phyloP scores from a whole-genome alignment of 2,888 invertebrate species.

The Hirtodrosophila confusa region DNA sequence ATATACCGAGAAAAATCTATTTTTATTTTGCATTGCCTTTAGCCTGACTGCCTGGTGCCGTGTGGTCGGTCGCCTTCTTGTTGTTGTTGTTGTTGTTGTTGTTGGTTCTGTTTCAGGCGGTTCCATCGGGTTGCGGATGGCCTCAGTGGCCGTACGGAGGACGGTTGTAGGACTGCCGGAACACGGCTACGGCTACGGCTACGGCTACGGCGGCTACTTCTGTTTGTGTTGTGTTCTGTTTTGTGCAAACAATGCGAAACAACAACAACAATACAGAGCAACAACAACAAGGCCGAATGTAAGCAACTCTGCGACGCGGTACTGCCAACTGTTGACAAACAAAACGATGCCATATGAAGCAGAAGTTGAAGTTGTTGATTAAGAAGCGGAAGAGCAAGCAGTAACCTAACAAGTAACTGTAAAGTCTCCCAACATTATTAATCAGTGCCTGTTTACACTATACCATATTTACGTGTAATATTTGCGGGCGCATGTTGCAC shows the following conservation, averaged over 20 bases:
- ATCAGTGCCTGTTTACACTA: too few relatives aligned
- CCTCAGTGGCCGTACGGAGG: too few relatives aligned
- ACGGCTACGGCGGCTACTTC: constrained; percentile 1
- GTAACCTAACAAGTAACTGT: too few relatives aligned
- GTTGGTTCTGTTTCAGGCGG: constrained; percentile 28
- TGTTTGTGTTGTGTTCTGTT: constrained; percentile 30
- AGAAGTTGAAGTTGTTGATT: too few relatives aligned
- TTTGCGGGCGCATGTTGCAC: too few relatives aligned
- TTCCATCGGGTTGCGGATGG: too few relatives aligned
- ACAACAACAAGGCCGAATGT: constrained; percentile 27
- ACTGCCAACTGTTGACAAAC: constrained; percentile 57
- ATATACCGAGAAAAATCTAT: constrained; percentile 82
- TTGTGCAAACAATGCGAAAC: constrained; percentile 36
- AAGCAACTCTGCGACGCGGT: constrained; percentile 5
- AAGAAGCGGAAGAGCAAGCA: constrained; percentile 3
- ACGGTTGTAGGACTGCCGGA: too few relatives aligned
- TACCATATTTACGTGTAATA: too few relatives aligned
- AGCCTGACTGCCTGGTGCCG: constrained; percentile 13
- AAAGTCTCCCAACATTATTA: too few relatives aligned
- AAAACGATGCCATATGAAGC: constrained; percentile 21
- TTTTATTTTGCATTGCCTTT: constrained; percentile 70
- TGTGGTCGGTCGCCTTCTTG: constrained; percentile 10
- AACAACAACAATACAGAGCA: constrained; percentile 11
- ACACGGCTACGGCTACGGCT: too few relatives aligned
- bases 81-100: constrained; percentile 26